phyloP scores from a whole-genome alignment of 2,797 vertebrate genomes.

The Microctenopoma lineatum region DNA sequence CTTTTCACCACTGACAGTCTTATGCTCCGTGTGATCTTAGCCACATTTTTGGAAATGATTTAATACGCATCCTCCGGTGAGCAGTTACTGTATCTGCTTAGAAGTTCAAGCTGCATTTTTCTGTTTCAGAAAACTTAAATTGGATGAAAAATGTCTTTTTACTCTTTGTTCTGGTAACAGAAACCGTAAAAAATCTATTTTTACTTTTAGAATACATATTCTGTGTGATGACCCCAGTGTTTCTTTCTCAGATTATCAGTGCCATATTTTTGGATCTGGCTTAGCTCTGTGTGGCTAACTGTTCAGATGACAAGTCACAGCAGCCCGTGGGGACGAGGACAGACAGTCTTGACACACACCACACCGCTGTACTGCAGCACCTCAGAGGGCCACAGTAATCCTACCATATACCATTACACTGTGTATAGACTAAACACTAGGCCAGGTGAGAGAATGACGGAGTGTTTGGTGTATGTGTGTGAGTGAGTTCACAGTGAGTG shows the following conservation, averaged over 20 bases:
- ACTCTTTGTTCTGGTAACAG: neutral
- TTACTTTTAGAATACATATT: constrained; percentile 25
- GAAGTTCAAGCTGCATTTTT: constrained; percentile 8
- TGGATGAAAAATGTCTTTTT: constrained; percentile 14
- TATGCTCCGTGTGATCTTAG: neutral
- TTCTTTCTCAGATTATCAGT: constrained; percentile 49
- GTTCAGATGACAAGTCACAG: constrained; percentile 63
- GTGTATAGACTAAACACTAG: constrained; percentile 80
- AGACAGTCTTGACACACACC: constrained; percentile 73
- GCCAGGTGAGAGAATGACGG: constrained; percentile 79
- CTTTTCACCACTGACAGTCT: neutral
- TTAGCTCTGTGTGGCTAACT: constrained; percentile 53
- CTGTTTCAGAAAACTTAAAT: constrained; percentile 20
- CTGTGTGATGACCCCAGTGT: constrained; percentile 31
- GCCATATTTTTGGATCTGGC: constrained; percentile 50
- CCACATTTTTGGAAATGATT: constrained; percentile 3
- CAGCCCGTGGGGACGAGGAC: constrained; percentile 56
- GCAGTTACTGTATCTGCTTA: constrained; percentile 2
- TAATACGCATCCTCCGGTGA: constrained; percentile 15
- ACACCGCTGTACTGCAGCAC: constrained; percentile 61
- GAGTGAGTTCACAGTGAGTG: neutral
- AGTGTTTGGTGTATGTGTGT: constrained; percentile 35
- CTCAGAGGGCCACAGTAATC: constrained; percentile 72
- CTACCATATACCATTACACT: constrained; percentile 78
- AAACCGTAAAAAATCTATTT: neutral